These are phyloP conservation scores for Aspidiotus destructor DNA, from an alignment of 2,888 invertebrate species.

Conservation along the genomic window DNA sequence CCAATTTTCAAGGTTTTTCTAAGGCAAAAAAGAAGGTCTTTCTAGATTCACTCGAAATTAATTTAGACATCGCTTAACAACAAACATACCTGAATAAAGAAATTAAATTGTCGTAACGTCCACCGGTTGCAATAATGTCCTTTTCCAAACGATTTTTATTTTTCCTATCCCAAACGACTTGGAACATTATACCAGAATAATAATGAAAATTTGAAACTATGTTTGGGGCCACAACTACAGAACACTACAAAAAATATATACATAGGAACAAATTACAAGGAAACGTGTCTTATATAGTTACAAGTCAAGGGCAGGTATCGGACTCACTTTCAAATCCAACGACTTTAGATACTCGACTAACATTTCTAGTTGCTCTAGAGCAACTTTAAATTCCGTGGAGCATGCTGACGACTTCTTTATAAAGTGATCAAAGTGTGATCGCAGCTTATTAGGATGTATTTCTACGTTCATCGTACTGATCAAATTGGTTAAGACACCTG, in stretches of 20 bases:
- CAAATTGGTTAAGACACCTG: conserved; percentile 3
- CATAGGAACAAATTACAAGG: neutral
- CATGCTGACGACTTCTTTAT: conserved; percentile 46
- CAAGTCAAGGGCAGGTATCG: conserved; percentile 4
- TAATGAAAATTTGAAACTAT: conserved; percentile 53
- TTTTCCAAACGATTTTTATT: conserved; percentile 48
- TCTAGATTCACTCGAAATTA: neutral
- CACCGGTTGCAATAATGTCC: conserved; percentile 74
- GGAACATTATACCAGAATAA: conserved; percentile 59
- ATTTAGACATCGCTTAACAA: neutral
- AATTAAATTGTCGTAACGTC: conserved; percentile 78
- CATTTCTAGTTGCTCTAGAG: conserved; percentile 62
- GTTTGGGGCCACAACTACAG: conserved; percentile 51
- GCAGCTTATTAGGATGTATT: conserved; percentile 51
- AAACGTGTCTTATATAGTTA: conserved; percentile 16
- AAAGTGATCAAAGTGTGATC: conserved; percentile 49
- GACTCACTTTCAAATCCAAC: conserved; percentile 62
- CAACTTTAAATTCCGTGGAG: conserved; percentile 56
- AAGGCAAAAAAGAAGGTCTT: conserved; percentile 22
- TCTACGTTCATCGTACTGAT: conserved; percentile 52
- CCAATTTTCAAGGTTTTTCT: conserved; percentile 43
- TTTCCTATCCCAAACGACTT: conserved; percentile 53
- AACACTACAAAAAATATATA: conserved; percentile 45
- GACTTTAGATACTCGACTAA: conserved; percentile 60
- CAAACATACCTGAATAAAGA: conserved; percentile 52